A percentile compares a stretch with the other conserved stretches of the same genome.
These are phyloP conservation scores for Cettia cetti DNA, from an alignment of 2,113 vertebrate genomes.

Conservation along the genomic window DNA sequence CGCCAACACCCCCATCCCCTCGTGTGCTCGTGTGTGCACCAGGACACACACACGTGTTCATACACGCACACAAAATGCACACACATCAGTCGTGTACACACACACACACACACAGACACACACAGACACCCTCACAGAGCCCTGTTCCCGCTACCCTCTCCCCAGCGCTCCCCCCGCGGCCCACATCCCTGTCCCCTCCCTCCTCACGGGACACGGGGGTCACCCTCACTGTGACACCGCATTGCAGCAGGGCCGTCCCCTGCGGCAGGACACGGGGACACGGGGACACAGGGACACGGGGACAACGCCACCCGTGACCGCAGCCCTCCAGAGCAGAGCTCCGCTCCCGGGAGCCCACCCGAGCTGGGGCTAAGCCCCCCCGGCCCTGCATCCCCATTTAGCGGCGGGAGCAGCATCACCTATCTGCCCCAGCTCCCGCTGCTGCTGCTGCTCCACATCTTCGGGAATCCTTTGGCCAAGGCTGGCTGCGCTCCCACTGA, in stretches of 20 bases:
- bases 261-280: not conserved
- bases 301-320: not conserved
- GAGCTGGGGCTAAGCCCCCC: not conserved
- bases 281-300: not conserved
- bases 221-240: not conserved
- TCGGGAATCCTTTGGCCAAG: not conserved
- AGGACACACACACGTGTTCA: not conserved
- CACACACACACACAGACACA: too few species aligned
- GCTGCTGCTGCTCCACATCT: not conserved
- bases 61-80: not conserved
- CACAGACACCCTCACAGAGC: not conserved
- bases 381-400: not conserved
- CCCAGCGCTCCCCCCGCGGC: too few species aligned
- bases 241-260: slow-evolving; percentile 39
- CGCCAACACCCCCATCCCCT: fast-evolving
- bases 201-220: not conserved
- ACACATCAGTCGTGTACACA: not conserved
- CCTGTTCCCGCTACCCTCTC: not conserved
- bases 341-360: fast-evolving
- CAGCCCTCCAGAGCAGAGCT: not conserved
- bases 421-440: not conserved
- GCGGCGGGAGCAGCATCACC: not conserved
- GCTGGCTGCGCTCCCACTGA: not conserved
- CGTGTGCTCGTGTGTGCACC: fast-evolving
- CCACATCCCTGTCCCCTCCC: not conserved